phyloP scores from a whole-genome alignment of 1,140 invertebrate species.

The Camponotus floridanus region DNA sequence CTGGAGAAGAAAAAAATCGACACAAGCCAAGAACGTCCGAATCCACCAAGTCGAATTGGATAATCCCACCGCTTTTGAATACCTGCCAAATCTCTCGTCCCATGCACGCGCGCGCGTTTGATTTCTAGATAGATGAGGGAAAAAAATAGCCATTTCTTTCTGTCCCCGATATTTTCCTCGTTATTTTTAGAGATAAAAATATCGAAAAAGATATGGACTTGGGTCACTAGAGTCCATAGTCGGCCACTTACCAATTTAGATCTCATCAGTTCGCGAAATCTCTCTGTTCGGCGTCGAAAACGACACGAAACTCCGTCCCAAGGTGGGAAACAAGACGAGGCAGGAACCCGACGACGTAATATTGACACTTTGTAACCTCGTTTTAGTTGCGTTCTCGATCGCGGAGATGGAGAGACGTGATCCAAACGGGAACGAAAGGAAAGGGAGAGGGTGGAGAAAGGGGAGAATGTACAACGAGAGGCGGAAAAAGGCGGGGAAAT shows the following conservation, averaged over 20 bases:
- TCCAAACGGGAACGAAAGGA: neutral
- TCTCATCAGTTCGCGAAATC: neutral
- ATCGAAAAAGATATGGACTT: neutral
- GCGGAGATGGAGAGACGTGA: slow-evolving; percentile 54
- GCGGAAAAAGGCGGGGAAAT: neutral
- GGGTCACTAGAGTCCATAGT: no score
- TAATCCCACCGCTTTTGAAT: slow-evolving; percentile 23
- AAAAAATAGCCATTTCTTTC: neutral
- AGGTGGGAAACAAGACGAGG: slow-evolving; percentile 57
- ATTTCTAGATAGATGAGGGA: slow-evolving; percentile 26
- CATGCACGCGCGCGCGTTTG: neutral
- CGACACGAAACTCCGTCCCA: slow-evolving; percentile 21
- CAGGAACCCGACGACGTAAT: slow-evolving; percentile 66
- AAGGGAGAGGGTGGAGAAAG: neutral
- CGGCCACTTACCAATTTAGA: neutral
- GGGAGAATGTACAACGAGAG: slow-evolving; percentile 1
- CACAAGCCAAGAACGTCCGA: neutral
- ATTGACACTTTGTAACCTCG: slow-evolving; percentile 67
- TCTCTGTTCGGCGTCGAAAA: neutral
- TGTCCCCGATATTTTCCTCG: neutral
- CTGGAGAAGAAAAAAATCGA: slow-evolving; percentile 40
- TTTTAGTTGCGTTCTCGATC: slow-evolving; percentile 54
- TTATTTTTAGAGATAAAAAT: neutral
- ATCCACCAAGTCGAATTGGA: slow-evolving; percentile 26
- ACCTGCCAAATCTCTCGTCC: slow-evolving; percentile 24